Percentiles rank a stretch among this genome's conserved stretches.
These are phyloP conservation scores for Acanthopleura granulata DNA, from an alignment of 2,888 invertebrate genomes.

Conservation along the genomic window DNA sequence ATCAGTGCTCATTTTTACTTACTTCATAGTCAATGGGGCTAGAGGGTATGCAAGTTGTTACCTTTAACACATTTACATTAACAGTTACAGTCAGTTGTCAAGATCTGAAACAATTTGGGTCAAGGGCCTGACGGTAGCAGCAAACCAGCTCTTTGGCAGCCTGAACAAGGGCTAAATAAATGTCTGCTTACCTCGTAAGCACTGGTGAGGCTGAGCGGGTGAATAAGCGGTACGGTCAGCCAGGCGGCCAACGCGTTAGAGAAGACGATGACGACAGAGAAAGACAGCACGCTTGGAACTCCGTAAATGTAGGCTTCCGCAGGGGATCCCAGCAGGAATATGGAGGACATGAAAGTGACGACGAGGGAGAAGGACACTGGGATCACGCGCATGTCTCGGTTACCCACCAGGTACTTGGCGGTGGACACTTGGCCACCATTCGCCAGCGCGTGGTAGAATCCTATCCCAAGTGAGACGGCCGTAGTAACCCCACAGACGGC, in stretches of 20 bases:
- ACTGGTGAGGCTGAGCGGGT: neutral
- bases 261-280: conserved; percentile 30
- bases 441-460: conserved; percentile 36
- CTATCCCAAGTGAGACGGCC: conserved; percentile 33
- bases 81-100: no score
- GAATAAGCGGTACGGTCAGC: conserved; percentile 27
- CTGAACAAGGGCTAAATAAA: neutral
- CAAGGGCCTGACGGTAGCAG: no score
- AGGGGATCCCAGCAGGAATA: conserved; percentile 44
- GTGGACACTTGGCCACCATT: conserved; percentile 33
- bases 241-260: conserved; percentile 32
- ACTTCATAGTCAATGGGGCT: no score
- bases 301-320: conserved; percentile 43
- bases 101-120: no score
- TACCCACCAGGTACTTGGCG: conserved; percentile 46
- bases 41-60: no score
- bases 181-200: neutral
- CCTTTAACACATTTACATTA: no score
- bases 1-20: no score
- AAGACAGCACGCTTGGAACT: conserved; percentile 32
- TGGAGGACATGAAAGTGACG: conserved; percentile 51
- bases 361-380: conserved; percentile 51
- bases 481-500: conserved; percentile 31
- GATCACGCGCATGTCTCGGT: conserved; percentile 38
- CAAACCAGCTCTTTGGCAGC: no score